Percentiles rank a stretch among this genome's conserved stretches.
Evolutionary conservation across 2,888 invertebrate genomes (phyloP).

Genomic region (Alsophila aescularia): DNA sequence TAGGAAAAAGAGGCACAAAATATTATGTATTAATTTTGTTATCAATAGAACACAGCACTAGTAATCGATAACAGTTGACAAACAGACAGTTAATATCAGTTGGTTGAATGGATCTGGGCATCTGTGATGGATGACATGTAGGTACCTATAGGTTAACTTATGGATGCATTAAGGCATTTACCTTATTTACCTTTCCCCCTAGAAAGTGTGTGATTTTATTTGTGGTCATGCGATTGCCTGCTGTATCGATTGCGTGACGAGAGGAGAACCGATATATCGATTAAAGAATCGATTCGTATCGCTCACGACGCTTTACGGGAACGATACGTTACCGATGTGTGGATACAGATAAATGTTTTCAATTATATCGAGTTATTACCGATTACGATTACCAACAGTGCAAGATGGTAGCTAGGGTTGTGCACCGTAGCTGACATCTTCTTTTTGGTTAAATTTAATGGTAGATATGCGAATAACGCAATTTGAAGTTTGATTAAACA

Average conservation of each 20-base stretch:
- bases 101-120: too few relatives aligned
- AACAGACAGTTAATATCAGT: too few relatives aligned
- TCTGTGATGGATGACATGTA: too few relatives aligned
- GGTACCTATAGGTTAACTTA: too few relatives aligned
- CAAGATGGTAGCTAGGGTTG: constrained; percentile 41
- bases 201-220: constrained; percentile 24
- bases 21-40: too few relatives aligned
- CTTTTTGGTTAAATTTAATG: too few relatives aligned
- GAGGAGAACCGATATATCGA: constrained; percentile 61
- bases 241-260: constrained; percentile 64
- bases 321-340: constrained; percentile 54
- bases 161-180: too few relatives aligned
- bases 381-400: constrained; percentile 65
- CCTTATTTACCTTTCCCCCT: neutral
- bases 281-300: constrained; percentile 69
- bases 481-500: too few relatives aligned
- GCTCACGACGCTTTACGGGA: constrained; percentile 59
- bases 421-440: neutral
- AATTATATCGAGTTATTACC: constrained; percentile 71
- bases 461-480: too few relatives aligned
- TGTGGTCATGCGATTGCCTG: constrained; percentile 22
- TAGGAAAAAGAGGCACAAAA: too few relatives aligned
- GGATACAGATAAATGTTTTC: constrained; percentile 62
- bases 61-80: too few relatives aligned
- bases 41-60: too few relatives aligned